phyloP scores from a whole-genome alignment of 2,113 vertebrate species.

The Ascaphus truei region DNA sequence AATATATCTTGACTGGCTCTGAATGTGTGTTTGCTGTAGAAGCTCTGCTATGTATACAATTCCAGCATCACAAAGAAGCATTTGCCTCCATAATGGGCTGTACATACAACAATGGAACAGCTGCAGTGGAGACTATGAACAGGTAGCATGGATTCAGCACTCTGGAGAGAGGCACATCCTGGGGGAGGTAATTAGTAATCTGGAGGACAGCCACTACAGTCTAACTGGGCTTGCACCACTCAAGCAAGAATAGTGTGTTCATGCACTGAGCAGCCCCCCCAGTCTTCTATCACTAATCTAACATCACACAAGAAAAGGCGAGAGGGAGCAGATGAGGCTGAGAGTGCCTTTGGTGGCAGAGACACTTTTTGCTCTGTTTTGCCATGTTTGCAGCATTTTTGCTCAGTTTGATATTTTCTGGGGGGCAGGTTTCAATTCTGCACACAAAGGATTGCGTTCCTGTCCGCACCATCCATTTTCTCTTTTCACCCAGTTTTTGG shows the following conservation, averaged over 20 bases:
- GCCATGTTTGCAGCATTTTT: no score
- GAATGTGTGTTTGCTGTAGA: neutral
- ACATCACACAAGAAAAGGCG: no score
- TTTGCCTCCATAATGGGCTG: neutral
- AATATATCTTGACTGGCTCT: neutral
- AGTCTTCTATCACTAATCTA: conserved; percentile 7
- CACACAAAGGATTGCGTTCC: no score
- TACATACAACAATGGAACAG: neutral
- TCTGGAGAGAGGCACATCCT: conserved; percentile 13
- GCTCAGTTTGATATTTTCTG: no score
- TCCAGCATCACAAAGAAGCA: neutral
- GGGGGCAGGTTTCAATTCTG: no score
- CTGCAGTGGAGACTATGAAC: conserved; percentile 1
- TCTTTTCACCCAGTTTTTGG: no score
- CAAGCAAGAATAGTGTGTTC: neutral
- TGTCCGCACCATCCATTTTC: no score
- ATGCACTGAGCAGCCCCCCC: neutral
- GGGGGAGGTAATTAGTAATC: conserved; percentile 24
- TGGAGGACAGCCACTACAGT: neutral
- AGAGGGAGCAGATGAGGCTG: no score
- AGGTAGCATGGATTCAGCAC: conserved; percentile 27
- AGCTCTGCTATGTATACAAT: neutral
- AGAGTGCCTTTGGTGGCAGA: no score
- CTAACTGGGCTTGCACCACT: neutral
- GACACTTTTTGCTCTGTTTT: no score